These are phyloP conservation scores for Sebastes melanostomus DNA, from an alignment of 2,797 vertebrate genomes.

Conservation along the genomic window DNA sequence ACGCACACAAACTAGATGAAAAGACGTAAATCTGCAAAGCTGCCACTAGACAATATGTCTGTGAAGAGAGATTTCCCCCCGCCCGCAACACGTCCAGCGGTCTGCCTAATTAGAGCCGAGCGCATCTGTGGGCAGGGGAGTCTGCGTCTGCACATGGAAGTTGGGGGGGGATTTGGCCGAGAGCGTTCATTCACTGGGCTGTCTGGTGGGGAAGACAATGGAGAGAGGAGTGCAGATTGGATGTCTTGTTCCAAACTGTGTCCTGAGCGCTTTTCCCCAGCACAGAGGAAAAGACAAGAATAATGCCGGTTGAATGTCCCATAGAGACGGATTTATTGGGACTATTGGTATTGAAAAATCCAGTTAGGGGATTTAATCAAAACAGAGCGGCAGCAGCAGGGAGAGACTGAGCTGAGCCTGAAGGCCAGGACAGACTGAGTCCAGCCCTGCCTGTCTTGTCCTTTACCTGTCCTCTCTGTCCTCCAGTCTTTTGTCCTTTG, in stretches of 20 bases:
- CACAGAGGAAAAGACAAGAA: conserved; percentile 56
- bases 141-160: conserved; percentile 53
- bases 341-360: conserved; percentile 70
- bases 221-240: conserved; percentile 62
- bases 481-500: conserved; percentile 38
- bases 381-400: conserved; percentile 38
- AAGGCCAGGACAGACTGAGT: conserved; percentile 27
- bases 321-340: conserved; percentile 66
- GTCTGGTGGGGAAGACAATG: conserved; percentile 70
- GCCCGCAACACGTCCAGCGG: conserved; percentile 57
- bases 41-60: conserved; percentile 68
- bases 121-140: conserved; percentile 57
- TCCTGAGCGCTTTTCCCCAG: conserved; percentile 17
- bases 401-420: conserved; percentile 46
- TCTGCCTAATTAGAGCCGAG: conserved; percentile 70
- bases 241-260: conserved; percentile 59
- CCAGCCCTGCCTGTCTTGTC: conserved; percentile 50
- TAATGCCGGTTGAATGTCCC: conserved; percentile 69
- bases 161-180: conserved; percentile 62
- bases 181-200: conserved; percentile 52
- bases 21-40: conserved; percentile 70
- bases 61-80: conserved; percentile 56
- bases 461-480: conserved; percentile 65
- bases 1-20: conserved; percentile 45
- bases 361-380: conserved; percentile 63